A percentile compares a stretch with the other conserved stretches of the same genome.
Evolutionary conservation across 2,113 vertebrate species (phyloP).

Genomic region (Alectura lathami): DNA sequence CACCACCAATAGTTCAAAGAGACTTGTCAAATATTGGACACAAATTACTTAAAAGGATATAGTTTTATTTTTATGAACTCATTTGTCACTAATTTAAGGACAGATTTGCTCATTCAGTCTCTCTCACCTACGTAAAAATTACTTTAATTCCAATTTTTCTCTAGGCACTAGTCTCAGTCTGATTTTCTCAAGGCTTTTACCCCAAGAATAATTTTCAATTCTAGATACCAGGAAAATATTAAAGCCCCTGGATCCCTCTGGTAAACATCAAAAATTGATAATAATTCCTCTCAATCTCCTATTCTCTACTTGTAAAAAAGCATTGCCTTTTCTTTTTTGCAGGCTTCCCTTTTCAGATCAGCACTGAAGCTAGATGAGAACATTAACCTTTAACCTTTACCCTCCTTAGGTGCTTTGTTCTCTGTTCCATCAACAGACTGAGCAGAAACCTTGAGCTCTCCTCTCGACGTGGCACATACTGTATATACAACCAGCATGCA

Average conservation of each 20-base stretch:
- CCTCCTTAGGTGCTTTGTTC: background rate
- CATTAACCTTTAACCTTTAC: background rate
- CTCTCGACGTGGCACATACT: background rate
- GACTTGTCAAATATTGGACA: background rate
- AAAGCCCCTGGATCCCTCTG: background rate
- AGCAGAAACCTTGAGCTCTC: background rate
- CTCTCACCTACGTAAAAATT: background rate
- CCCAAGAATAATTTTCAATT: background rate
- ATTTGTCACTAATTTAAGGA: background rate
- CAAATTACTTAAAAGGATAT: background rate
- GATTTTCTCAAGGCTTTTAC: background rate
- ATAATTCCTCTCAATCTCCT: background rate
- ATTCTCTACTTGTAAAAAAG: constrained; percentile 1
- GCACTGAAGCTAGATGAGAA: background rate
- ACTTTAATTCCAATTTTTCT: background rate
- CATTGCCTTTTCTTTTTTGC: background rate
- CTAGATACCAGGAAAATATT: background rate
- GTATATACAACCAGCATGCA: background rate
- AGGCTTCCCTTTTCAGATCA: background rate
- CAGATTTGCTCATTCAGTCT: background rate
- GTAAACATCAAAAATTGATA: background rate
- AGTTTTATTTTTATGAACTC: background rate
- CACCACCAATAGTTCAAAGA: background rate
- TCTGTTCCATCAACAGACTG: background rate
- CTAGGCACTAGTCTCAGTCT: background rate